Conservation (phyloP, 2,113 vertebrate genomes). For the Ahaetulla prasina region DNA sequence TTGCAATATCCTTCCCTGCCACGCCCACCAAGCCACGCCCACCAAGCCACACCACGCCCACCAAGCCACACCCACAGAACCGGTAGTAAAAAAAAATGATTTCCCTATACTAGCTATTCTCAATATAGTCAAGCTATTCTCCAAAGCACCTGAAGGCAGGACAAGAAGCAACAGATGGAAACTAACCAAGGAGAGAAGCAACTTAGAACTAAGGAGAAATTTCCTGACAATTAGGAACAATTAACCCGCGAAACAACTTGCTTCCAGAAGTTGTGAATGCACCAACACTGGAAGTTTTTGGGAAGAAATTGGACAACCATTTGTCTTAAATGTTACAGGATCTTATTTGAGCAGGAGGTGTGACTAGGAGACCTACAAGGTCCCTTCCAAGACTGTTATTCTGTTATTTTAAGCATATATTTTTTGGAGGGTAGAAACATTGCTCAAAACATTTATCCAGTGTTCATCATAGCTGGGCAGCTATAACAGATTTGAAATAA, state of each 20-base stretch:
- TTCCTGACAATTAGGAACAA: background rate
- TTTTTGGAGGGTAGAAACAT: background rate
- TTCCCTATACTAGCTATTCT: too few relatives aligned
- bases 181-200: background rate
- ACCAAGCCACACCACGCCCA: too few relatives aligned
- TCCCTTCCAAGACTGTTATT: background rate
- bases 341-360: background rate
- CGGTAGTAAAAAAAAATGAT: too few relatives aligned
- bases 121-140: background rate
- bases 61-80: too few relatives aligned
- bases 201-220: background rate
- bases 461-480: background rate
- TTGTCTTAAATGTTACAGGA: background rate
- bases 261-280: background rate
- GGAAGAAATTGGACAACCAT: background rate
- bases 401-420: background rate
- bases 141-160: too few relatives aligned
- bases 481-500: background rate
- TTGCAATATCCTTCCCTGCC: too few relatives aligned
- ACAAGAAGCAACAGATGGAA: background rate
- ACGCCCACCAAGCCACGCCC: too few relatives aligned
- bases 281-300: background rate
- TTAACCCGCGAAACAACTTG: background rate
- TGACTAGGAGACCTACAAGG: background rate
- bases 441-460: background rate